phyloP scores from a whole-genome alignment of 2,797 vertebrate species.

The Sternotherus odoratus region DNA sequence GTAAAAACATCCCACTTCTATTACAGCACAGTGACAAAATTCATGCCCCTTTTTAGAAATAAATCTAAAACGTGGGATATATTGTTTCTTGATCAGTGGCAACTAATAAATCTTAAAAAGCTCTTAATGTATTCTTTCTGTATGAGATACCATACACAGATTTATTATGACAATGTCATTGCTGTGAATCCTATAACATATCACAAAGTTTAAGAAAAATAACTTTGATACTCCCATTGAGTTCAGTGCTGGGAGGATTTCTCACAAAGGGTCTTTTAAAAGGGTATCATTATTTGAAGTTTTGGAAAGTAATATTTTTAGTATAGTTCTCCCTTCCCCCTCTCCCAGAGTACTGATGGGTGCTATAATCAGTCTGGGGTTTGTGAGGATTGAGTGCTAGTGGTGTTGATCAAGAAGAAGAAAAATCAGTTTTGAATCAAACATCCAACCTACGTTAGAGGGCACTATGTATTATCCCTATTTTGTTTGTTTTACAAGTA shows the following conservation, averaged over 20 bases:
- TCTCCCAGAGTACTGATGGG: background rate
- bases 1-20: too few species aligned
- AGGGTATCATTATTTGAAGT: background rate
- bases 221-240: background rate
- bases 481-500: background rate
- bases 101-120: constrained; percentile 4
- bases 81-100: background rate
- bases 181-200: background rate
- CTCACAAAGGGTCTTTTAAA: background rate
- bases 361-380: background rate
- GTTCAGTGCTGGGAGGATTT: background rate
- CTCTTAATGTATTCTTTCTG: background rate
- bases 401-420: background rate
- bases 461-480: background rate
- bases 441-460: background rate
- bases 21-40: too few species aligned
- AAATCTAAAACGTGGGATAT: background rate
- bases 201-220: background rate
- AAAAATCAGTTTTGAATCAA: background rate
- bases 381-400: background rate
- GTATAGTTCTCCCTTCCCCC: background rate
- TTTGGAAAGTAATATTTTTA: background rate
- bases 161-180: background rate
- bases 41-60: too few species aligned
- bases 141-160: background rate